Base-by-base conservation (phyloP, 2,113 vertebrate genomes). In the Piprites chloris region DNA sequence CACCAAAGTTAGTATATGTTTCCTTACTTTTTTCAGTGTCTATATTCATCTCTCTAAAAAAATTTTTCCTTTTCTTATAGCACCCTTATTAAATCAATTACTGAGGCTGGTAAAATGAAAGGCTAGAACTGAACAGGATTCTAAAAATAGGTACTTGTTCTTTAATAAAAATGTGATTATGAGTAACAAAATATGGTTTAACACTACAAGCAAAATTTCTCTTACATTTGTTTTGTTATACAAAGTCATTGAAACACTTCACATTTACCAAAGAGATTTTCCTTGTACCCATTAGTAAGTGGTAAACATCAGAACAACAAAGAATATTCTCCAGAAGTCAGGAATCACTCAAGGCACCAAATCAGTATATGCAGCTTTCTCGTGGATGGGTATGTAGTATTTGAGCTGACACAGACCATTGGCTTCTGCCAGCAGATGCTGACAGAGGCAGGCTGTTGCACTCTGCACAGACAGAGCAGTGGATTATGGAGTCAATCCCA, bases 301-400 rank as follows among this genome's bases (percentile, higher is more conserved):
- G 0, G 26, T 39, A 62, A 90, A 71, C 0, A 1, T 52, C 9
- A 62, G 10, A 4, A 33, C 11, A 4, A 4, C 23, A 19, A 49
- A 55, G 14, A 46, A 78, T 74, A 52, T 37, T 73, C 26, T 22
- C 3, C 44, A 3, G 21, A 86, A 55, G 20, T 87, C 53, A 75
- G 16, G 20, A 93, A 46, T 49, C 32, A 59, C 23, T 39, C 5
- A 28, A 77, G 33, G 5, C 35, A 83, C 2, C 6, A 2, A 1
- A 21, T 13, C 33, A 33, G 30, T 52, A n/a, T 5, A 9, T 1
- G 0, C 8, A 75, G n/a, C 39, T 92, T 87, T 89, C 72, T 68
- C 39, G 39, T 0, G 2, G 24, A 9, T 32, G 22, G 14, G 5
- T 66, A 12, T 14, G 11, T 6, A 28, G 46, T 41, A 9, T 32